Percentiles rank a stretch among this genome's conserved stretches.
phyloP scores from a whole-genome alignment of 1,140 invertebrate genomes.

The Riptortus pedestris region DNA sequence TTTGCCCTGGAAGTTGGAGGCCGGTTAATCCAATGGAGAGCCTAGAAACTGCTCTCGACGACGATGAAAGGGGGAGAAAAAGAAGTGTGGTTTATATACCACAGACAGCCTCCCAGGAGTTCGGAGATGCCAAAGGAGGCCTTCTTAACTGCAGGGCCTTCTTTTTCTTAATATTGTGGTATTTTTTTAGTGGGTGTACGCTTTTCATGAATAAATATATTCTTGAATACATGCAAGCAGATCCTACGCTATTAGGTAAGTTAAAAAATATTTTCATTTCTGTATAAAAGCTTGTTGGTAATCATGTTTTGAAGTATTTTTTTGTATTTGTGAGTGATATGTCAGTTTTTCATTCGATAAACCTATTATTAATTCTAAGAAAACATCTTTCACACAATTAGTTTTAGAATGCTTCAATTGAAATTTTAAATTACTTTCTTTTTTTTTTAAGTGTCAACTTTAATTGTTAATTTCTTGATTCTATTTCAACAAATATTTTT shows the following conservation, averaged over 20 bases:
- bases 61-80: slow-evolving; percentile 26
- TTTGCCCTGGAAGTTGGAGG: background rate
- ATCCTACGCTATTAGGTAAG: slow-evolving; percentile 66
- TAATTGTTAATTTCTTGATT: too few species aligned
- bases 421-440: too few species aligned
- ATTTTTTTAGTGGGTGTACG: slow-evolving; percentile 66
- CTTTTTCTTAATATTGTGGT: slow-evolving; percentile 61
- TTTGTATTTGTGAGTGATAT: too few species aligned
- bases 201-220: slow-evolving; percentile 79
- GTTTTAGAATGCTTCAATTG: too few species aligned
- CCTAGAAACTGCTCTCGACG: background rate
- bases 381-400: too few species aligned
- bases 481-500: too few species aligned
- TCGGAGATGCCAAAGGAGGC: slow-evolving; percentile 38
- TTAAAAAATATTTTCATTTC: slow-evolving; percentile 8
- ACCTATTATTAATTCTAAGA: background rate
- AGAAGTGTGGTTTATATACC: slow-evolving; percentile 25
- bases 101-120: slow-evolving; percentile 5
- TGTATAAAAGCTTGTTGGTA: background rate
- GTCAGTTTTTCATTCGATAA: background rate
- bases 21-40: slow-evolving; percentile 4
- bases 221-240: slow-evolving; percentile 62
- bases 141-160: slow-evolving; percentile 53
- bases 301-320: background rate
- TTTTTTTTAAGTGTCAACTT: too few species aligned